Evolutionary conservation across 2,797 vertebrate genomes (phyloP).

Genomic region (Sebastes ruberrimus): DNA sequence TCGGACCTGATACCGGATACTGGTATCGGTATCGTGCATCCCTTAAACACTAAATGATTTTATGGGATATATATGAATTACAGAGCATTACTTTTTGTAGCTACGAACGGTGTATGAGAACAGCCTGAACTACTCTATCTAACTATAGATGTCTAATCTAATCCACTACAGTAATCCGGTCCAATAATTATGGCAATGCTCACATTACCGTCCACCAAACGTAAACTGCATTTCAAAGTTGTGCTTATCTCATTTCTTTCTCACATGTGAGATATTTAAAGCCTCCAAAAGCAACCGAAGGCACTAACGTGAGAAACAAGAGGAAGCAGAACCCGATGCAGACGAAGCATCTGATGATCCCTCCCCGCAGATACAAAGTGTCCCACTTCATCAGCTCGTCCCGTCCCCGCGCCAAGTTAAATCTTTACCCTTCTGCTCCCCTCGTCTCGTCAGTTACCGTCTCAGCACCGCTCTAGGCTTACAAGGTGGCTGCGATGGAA

Average conservation of each 20-base stretch:
- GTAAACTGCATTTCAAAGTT: not conserved
- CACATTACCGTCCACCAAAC: not conserved
- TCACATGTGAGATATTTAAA: constrained; percentile 35
- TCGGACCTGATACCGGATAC: too few relatives aligned
- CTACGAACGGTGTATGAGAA: too few relatives aligned
- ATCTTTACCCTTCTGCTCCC: constrained; percentile 36
- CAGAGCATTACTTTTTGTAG: too few relatives aligned
- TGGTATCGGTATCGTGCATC: too few relatives aligned
- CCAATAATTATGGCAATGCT: not conserved
- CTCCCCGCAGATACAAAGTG: constrained; percentile 36
- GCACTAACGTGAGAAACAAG: constrained; percentile 66
- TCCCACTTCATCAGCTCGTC: constrained; percentile 55
- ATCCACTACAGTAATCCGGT: not conserved
- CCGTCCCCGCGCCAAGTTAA: constrained; percentile 34
- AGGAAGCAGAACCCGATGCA: constrained; percentile 62
- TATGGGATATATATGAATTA: too few relatives aligned
- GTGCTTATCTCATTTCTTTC: not conserved
- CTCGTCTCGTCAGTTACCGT: constrained; percentile 39
- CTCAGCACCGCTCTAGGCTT: constrained; percentile 40
- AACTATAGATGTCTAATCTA: not conserved
- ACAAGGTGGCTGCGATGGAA: constrained; percentile 43
- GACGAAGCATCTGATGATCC: constrained; percentile 23
- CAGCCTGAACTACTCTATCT: not conserved
- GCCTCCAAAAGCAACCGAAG: constrained; percentile 46
- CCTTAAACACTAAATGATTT: too few relatives aligned